Base-by-base conservation (phyloP, 2,113 vertebrate species). In the Podarcis muralis region DNA sequence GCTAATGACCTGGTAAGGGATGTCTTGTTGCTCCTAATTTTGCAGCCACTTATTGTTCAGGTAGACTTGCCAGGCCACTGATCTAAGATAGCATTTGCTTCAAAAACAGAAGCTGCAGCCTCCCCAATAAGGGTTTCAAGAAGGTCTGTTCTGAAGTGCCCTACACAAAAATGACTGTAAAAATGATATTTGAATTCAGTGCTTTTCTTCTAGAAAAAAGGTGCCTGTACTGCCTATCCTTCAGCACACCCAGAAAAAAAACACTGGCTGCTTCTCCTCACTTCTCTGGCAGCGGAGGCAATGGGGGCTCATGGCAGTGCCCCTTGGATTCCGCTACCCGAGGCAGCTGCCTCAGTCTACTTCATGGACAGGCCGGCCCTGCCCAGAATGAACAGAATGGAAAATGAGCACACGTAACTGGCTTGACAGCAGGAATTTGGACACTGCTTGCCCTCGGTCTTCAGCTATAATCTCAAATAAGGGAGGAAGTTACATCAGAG, bases 1-100 rank as follows among this genome's bases (percentile, higher is more conserved):
- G 68, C 92, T 95, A 93, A 95, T 94, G 90, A 89, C 87, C 74
- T 43, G 89, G 79, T 83, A 74, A 93, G 93, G 90, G 89, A 91
- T 80, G 88, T 84, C 81, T 27, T 65, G 8, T 35, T 62, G n/a
- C 25, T 74, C 72, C n/a, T 35, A 62, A 18, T 74, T 35, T 74
- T 74, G 72, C 32, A n/a, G 15, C 72, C 59, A 62, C 4, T 13
- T 62, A 62, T 35, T 84, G 13, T 65, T 57, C 79, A 79, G 53
- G 23, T 20, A 77, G 2, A 27, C 23, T 65, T 87, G 8, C 18
- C 4, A 18, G 9, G 88, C 84, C 22, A 62, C 23, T 90, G 66
- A 82, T 25, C n/a, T 71, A 5, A 85, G 43, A 65, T 3, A 90
- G 6, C 6, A 86, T 87, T 82, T 11, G 20, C 9, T 22, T 22